These are phyloP conservation scores for Archocentrus centrarchus DNA, from an alignment of 2,113 vertebrate species.

Conservation along the genomic window DNA sequence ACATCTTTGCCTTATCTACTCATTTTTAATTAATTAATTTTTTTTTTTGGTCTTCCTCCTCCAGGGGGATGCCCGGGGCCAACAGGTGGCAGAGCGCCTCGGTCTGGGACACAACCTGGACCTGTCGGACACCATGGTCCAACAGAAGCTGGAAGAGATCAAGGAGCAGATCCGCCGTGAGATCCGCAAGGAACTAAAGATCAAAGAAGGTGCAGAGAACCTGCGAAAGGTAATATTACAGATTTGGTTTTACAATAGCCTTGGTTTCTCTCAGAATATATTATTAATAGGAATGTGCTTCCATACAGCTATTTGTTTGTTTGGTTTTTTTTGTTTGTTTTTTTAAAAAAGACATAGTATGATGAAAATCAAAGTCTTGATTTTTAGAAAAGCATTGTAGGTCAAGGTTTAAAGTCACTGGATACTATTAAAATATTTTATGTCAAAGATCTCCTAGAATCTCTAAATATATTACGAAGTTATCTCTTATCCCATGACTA, in stretches of 20 bases:
- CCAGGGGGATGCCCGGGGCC: conserved; percentile 91
- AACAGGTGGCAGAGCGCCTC: conserved; percentile 88
- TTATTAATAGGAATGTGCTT: neutral
- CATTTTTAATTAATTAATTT: neutral
- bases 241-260: neutral
- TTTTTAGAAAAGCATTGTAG: too few species aligned
- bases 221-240: conserved; percentile 84
- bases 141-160: conserved; percentile 96
- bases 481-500: neutral
- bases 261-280: neutral
- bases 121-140: conserved; percentile 93
- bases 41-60: neutral
- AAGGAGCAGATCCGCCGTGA: conserved; percentile 98
- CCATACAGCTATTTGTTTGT: too few species aligned
- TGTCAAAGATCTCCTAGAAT: too few species aligned
- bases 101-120: conserved; percentile 91
- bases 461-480: neutral
- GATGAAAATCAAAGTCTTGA: too few species aligned
- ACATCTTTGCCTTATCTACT: conserved; percentile 21
- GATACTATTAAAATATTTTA: too few species aligned
- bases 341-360: too few species aligned
- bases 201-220: conserved; percentile 98
- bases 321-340: too few species aligned
- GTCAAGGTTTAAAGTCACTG: too few species aligned
- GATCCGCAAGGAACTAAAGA: conserved; percentile 99